Base-by-base conservation (phyloP, 2,888 invertebrate species). In the Aphodius granarius region DNA sequence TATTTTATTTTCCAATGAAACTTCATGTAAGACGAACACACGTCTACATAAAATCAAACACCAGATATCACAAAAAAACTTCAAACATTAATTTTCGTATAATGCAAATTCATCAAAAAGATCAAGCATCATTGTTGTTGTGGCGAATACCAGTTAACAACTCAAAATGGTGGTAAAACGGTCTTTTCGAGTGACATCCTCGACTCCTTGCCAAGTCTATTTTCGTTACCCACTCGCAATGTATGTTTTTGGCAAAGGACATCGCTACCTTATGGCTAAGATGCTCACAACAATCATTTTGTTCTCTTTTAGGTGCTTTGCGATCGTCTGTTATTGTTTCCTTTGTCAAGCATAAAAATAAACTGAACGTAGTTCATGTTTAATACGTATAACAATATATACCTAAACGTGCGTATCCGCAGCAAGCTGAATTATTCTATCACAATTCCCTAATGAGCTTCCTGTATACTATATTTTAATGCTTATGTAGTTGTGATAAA, bases 201-300 rank as follows among this genome's bases (percentile, higher is more conserved):
- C 63, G 68, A 71, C 71, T 43, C 9, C 66, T 78, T 83, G 85
- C 84, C 85, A 85, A 85, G 83, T 85, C 83, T 85, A 85, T 85
- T 85, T 85, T 81, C 74, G 84, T 84, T 83, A n/a, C 80, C 43
- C 74, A 74, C 63, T 74, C 21, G 43, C 43, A 43, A 43, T 43
- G 13, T 43, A 43, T 43, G 43, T 43, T 43, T 43, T 43, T 43
- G 6, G 43, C 43, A 43, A 43, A 43, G 43, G 43, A 43, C 43
- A 43, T 9, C 43, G 43, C 43, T 43, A 43, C 43, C 43, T 43
- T 43, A 43, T 43, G 43, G 43, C 43, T 43, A 43, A 43, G 43
- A 43, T 43, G 43, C 43, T 43, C 6, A 43, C 43, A 43, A 9
- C 43, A 23, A 23, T 23, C 23, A 43, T 9, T 13, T 43, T 43